Evolutionary conservation across 2,113 vertebrate species (phyloP).

Genomic region (Pavo muticus): DNA sequence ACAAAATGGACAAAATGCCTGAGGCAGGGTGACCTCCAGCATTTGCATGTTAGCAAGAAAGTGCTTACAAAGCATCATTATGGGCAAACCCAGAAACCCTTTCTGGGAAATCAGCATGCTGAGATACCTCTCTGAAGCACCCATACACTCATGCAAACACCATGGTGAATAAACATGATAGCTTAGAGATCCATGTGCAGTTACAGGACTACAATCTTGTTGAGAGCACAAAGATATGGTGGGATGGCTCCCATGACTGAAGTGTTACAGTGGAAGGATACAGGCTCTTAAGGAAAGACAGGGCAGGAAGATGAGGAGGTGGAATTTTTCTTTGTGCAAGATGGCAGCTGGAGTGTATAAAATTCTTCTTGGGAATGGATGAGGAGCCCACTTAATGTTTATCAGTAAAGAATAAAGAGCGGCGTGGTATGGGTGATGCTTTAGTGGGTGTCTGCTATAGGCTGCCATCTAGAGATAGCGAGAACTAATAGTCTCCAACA

Average conservation of each 20-base stretch:
- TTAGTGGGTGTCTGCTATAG: not conserved
- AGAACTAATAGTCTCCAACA: not conserved
- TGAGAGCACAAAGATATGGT: no score
- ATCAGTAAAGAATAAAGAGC: not conserved
- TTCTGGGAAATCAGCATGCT: not conserved
- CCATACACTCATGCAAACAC: not conserved
- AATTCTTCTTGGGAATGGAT: not conserved
- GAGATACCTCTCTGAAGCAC: not conserved
- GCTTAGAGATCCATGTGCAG: not conserved
- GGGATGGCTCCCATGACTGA: no score
- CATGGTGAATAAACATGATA: not conserved
- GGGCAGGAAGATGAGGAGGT: not conserved
- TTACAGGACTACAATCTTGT: no score
- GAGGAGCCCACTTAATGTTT: not conserved
- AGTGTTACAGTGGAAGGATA: not conserved
- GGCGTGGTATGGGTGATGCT: not conserved
- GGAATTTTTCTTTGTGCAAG: not conserved
- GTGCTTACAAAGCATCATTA: not conserved
- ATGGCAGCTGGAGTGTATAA: not conserved
- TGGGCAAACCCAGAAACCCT: not conserved
- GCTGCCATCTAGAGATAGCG: not conserved
- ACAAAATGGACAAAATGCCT: not conserved
- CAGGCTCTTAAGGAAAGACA: not conserved
- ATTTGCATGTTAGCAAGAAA: not conserved
- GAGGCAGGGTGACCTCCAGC: not conserved